Percentiles rank a stretch among this genome's conserved stretches.
These are phyloP conservation scores for Vidua macroura DNA, from an alignment of 2,113 vertebrate genomes.

Conservation along the genomic window DNA sequence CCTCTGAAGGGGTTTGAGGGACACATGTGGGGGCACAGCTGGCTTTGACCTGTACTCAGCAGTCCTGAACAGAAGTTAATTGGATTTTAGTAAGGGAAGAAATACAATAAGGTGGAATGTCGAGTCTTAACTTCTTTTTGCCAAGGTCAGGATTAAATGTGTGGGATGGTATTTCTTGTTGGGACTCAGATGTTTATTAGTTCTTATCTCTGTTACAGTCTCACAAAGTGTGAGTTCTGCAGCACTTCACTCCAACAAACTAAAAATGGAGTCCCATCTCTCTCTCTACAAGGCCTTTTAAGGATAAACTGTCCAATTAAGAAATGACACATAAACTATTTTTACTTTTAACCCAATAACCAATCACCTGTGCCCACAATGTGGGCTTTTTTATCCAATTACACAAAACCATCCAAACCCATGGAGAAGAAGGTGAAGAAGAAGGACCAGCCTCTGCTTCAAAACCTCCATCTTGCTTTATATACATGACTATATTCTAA, in stretches of 20 bases:
- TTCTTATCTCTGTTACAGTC: background rate
- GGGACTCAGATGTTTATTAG: background rate
- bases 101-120: background rate
- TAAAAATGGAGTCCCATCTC: background rate
- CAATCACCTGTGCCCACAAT: background rate
- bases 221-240: background rate
- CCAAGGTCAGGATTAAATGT: background rate
- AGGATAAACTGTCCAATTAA: background rate
- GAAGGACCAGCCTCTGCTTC: background rate
- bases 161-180: background rate
- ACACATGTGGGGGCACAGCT: rapidly evolving
- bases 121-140: background rate
- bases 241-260: background rate
- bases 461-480: background rate
- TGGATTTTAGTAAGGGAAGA: background rate
- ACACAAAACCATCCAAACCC: background rate
- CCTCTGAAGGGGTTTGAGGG: background rate
- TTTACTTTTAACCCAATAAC: background rate
- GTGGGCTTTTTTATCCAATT: background rate
- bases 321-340: background rate
- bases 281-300: background rate
- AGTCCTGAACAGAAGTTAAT: background rate
- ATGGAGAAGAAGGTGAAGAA: background rate
- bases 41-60: background rate
- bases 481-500: background rate